These are phyloP conservation scores for Glyptemys insculpta DNA, from an alignment of 2,797 vertebrate genomes.

Conservation along the genomic window DNA sequence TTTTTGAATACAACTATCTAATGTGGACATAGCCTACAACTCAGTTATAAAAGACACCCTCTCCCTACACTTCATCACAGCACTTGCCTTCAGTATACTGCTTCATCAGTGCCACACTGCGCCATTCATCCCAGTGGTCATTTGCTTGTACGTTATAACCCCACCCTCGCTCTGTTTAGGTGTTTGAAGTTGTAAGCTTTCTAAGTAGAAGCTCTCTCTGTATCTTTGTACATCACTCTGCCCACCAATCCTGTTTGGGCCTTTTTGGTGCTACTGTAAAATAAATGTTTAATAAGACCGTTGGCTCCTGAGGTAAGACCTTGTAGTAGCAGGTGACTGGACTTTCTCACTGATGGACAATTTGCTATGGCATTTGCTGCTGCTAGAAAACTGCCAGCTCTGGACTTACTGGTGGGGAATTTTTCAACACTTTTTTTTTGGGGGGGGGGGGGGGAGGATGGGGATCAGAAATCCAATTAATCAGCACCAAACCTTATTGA, in stretches of 20 bases:
- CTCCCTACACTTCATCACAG: neutral
- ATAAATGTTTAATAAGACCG: neutral
- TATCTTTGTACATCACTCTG: neutral
- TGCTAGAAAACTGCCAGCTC: rapidly evolving
- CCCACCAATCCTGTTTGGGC: neutral
- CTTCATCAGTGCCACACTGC: neutral
- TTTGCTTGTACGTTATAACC: neutral
- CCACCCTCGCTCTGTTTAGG: neutral
- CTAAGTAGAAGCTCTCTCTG: neutral
- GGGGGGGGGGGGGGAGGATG: too few species aligned
- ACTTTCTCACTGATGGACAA: neutral
- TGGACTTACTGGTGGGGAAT: neutral
- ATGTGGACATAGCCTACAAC: neutral
- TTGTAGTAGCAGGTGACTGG: neutral
- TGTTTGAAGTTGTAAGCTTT: rapidly evolving
- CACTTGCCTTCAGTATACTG: neutral
- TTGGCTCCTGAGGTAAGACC: neutral
- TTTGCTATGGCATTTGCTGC: neutral
- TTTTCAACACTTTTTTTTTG: neutral
- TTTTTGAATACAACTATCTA: neutral
- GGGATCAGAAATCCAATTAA: neutral
- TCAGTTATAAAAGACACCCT: neutral
- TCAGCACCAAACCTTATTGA: neutral
- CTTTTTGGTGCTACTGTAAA: neutral
- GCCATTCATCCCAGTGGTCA: rapidly evolving